Base-by-base conservation (phyloP, 2,888 invertebrate species). In the Perdita meconis region DNA sequence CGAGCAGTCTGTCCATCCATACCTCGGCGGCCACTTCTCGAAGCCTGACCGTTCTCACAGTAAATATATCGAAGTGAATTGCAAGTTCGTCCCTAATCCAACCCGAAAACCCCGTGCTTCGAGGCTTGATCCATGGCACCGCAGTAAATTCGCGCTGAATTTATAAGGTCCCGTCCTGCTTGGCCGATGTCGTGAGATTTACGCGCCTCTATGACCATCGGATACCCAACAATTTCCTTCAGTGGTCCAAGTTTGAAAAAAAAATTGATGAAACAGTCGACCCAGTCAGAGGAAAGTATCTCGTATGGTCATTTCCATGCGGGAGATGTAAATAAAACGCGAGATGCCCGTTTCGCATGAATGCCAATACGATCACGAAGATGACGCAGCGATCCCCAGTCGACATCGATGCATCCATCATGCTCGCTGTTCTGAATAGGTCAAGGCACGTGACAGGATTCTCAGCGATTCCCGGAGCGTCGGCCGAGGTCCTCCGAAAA, bases 41-140 rank as follows among this genome's bases (percentile, higher is more conserved):
- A 68, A 83, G 81, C 81, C 90, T 89, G 91, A 89, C 90, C 91
- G 90, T 92, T 92, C 92, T 90, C 92, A 92, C 91, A 88, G 90
- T 92, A 92, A 92, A 92, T 92, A 92, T 88, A 86, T 88, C 86
- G 89, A 83, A 89, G 92, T 92, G 92, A 92, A 91, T 92, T 92
- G 92, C 92, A 92, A 92, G 89, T 92, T 90, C 83, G 85, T 88
- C 86, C 85, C 87, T 87, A 80, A 87, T 87, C 86, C 81, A 59
- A 78, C 80, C 70, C 78, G 80, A 80, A 77, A 51, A 77, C 71
- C 75, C 80, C 77, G 30, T 57, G 64, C 30, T 38, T n/a, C 61
- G 66, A 40, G 24, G 55, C 80, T 84, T 88, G 89, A 88, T 88
- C 89, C 89, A 89, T 85, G 87, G 87, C 80, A 80, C 34, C 38